phyloP scores from a whole-genome alignment of 2,113 vertebrate species.

The Athene cunicularia region DNA sequence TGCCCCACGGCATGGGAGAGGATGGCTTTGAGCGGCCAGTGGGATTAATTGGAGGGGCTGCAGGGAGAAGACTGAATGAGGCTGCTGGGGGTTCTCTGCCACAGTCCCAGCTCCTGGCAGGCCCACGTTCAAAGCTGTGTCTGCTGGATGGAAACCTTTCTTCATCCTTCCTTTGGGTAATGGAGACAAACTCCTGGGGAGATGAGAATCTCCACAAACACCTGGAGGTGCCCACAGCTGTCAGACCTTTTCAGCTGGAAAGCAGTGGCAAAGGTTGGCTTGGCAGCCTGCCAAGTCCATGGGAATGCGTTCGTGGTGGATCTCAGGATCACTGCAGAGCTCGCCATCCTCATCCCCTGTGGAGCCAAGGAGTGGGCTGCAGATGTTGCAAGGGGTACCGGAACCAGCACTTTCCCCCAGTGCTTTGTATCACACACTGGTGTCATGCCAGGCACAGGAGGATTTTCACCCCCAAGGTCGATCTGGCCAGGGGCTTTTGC shows the following conservation, averaged over 20 bases:
- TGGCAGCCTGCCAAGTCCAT: background rate
- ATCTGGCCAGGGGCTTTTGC: background rate
- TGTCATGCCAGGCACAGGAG: background rate
- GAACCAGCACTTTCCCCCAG: background rate
- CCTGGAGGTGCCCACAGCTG: background rate
- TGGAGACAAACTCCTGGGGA: background rate
- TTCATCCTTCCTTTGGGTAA: background rate
- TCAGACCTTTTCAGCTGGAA: background rate
- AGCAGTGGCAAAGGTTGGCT: background rate
- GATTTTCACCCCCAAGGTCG: background rate
- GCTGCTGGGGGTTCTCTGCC: background rate
- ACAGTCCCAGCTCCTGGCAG: background rate
- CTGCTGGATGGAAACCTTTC: background rate
- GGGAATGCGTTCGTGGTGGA: background rate
- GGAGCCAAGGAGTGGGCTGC: background rate
- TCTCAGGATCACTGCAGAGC: background rate
- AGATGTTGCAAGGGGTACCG: background rate
- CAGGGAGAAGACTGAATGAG: background rate
- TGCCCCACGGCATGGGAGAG: no score
- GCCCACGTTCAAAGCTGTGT: background rate
- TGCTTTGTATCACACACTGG: background rate
- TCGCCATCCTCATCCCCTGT: background rate
- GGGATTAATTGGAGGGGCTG: background rate
- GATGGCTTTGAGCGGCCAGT: background rate
- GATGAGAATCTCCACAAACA: background rate